Evolutionary conservation across 2,113 vertebrate genomes (phyloP).

Genomic region (Corythornis vintsioides): DNA sequence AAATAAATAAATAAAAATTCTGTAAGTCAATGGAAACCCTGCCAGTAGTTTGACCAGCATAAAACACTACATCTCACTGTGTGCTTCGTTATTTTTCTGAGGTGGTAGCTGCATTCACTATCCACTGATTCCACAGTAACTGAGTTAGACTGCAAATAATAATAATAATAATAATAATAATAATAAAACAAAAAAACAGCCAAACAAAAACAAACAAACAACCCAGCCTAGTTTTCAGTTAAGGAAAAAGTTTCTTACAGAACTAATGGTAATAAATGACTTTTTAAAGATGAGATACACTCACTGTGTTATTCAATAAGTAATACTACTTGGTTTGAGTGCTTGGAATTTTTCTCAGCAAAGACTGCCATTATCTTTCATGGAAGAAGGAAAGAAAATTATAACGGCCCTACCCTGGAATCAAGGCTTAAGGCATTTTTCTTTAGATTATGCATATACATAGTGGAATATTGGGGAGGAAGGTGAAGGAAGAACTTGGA

Average conservation of each 20-base stretch:
- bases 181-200: no score
- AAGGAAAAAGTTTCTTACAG: background rate
- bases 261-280: background rate
- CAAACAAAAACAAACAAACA: no score
- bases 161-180: background rate
- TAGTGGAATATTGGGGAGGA: background rate
- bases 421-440: background rate
- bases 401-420: background rate
- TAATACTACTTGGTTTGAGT: background rate
- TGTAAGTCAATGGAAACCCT: background rate
- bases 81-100: background rate
- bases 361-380: background rate
- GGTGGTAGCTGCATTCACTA: background rate
- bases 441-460: background rate
- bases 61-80: background rate
- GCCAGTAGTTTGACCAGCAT: background rate
- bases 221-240: background rate
- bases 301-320: background rate
- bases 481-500: background rate
- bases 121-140: background rate
- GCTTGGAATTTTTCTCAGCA: background rate
- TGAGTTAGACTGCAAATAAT: background rate
- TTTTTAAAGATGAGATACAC: background rate
- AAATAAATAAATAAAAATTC: background rate
- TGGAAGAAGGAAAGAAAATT: background rate